Evolutionary conservation across 2,888 invertebrate species (phyloP).

Genomic region (Cephus pygmeus): DNA sequence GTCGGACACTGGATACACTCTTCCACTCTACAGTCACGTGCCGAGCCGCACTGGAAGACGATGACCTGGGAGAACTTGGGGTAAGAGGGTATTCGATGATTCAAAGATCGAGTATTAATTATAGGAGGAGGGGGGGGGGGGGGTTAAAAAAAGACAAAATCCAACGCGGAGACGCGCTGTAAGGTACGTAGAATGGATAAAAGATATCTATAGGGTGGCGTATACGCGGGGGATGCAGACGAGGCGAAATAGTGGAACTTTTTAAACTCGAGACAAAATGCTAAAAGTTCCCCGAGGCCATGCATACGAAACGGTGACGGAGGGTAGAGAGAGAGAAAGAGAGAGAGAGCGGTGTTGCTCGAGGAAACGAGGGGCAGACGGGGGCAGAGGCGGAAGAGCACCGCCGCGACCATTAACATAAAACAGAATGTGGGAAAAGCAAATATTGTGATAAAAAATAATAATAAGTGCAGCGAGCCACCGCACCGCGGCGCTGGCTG

Average conservation of each 20-base stretch:
- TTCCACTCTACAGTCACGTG: neutral
- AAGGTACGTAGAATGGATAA: neutral
- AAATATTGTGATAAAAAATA: slow-evolving; percentile 53
- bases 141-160: neutral
- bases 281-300: slow-evolving; percentile 60
- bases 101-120: neutral
- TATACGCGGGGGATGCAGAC: neutral
- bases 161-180: neutral
- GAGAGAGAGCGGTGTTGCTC: slow-evolving; percentile 10
- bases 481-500: slow-evolving; percentile 6
- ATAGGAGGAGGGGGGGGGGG: neutral
- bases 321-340: slow-evolving; percentile 23
- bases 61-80: neutral
- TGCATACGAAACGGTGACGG: slow-evolving; percentile 49
- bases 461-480: slow-evolving; percentile 19
- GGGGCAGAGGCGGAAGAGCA: slow-evolving; percentile 23
- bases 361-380: slow-evolving; percentile 3
- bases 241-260: slow-evolving; percentile 23
- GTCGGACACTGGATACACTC: neutral
- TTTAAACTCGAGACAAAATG: slow-evolving; percentile 61
- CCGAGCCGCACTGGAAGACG: neutral
- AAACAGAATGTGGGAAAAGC: slow-evolving; percentile 49
- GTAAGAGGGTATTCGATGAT: neutral
- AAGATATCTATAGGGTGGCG: neutral
- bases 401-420: slow-evolving; percentile 57